These are phyloP conservation scores for Chamaea fasciata DNA, from an alignment of 2,113 vertebrate species.

Conservation along the genomic window DNA sequence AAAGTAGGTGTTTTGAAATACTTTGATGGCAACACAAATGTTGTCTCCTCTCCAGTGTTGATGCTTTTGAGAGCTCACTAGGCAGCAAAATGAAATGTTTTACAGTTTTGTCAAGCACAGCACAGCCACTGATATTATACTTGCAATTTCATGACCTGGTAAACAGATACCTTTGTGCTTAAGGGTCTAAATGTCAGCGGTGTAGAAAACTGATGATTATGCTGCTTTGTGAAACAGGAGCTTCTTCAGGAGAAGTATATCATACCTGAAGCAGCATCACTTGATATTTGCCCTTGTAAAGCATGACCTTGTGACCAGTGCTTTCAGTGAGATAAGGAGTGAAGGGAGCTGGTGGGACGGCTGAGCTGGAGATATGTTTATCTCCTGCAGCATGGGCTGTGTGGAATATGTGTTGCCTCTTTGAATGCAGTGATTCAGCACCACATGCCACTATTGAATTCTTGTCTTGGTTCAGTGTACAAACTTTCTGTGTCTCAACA, in stretches of 20 bases:
- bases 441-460: neutral
- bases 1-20: neutral
- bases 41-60: neutral
- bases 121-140: conserved; percentile 14
- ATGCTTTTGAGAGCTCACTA: conserved; percentile 23
- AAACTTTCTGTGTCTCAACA: neutral
- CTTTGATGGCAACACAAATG: neutral
- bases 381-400: neutral
- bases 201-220: conserved; percentile 28
- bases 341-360: neutral
- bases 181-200: neutral
- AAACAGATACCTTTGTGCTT: conserved; percentile 42
- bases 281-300: conserved; percentile 24
- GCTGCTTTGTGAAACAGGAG: conserved; percentile 10
- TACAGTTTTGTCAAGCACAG: neutral
- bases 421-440: neutral
- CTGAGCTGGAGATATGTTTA: neutral
- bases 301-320: neutral
- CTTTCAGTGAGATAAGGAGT: neutral
- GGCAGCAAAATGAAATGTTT: conserved; percentile 50
- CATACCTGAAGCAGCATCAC: neutral
- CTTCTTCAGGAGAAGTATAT: neutral
- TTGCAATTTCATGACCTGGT: conserved; percentile 57
- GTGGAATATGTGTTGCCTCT: neutral
- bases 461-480: neutral